Evolutionary conservation across 1,140 invertebrate species (phyloP).

Genomic region (Halictus rubicundus): DNA sequence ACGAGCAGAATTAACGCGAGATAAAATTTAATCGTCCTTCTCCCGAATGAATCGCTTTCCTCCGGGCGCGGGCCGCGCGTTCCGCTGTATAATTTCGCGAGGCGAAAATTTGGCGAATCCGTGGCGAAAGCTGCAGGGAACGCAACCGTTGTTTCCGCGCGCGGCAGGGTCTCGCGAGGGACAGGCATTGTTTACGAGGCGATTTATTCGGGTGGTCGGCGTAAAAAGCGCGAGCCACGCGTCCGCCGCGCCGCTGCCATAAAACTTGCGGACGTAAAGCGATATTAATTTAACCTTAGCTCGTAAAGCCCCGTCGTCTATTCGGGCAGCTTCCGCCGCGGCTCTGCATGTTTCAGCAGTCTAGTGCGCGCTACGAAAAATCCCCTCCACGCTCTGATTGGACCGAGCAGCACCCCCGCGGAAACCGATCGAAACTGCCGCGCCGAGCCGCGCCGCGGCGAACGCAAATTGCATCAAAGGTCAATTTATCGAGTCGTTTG

Average conservation of each 20-base stretch:
- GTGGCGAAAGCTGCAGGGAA: no score
- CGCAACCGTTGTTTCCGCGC: neutral
- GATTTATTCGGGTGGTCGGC: neutral
- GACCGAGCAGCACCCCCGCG: no score
- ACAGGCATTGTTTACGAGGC: neutral
- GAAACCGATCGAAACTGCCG: no score
- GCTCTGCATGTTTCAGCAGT: neutral
- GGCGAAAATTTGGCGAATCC: neutral
- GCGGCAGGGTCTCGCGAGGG: neutral
- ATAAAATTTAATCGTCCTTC: no score
- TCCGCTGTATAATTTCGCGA: neutral
- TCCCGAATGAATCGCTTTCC: no score
- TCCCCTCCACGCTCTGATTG: neutral
- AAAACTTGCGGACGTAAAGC: neutral
- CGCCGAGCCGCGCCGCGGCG: no score
- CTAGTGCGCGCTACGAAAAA: neutral
- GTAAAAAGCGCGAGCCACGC: conserved; percentile 1
- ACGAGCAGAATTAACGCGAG: no score
- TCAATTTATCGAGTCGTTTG: conserved; percentile 1
- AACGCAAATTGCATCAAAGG: neutral
- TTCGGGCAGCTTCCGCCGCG: neutral
- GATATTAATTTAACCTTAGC: conserved; percentile 18
- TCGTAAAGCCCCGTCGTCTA: neutral
- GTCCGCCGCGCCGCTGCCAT: neutral
- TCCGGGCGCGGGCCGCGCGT: no score